Percentiles rank a stretch among this genome's conserved stretches.
Evolutionary conservation across 2,113 vertebrate genomes (phyloP).

Genomic region (Lonchura striata): DNA sequence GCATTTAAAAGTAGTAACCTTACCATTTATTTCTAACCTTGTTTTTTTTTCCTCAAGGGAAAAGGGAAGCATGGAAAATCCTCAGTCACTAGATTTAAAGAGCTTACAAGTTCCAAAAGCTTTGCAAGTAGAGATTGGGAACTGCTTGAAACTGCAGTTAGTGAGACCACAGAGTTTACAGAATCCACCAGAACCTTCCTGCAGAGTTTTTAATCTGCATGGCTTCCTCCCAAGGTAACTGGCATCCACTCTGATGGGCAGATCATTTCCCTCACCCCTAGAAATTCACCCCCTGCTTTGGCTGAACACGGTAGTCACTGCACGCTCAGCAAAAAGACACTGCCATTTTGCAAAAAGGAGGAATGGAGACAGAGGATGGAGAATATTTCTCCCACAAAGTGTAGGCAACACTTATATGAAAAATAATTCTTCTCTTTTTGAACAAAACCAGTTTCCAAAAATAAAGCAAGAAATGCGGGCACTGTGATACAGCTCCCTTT

Average conservation of each 20-base stretch:
- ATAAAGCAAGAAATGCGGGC: neutral
- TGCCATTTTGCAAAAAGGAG: neutral
- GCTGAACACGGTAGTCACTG: fast-evolving
- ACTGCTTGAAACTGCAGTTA: neutral
- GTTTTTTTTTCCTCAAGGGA: neutral
- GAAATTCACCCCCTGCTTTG: neutral
- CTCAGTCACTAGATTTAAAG: constrained; percentile 27
- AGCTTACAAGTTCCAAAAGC: constrained; percentile 32
- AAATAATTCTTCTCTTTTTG: neutral
- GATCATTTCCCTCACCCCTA: neutral
- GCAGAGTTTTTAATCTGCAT: neutral
- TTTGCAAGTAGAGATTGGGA: constrained; percentile 11
- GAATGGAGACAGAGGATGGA: neutral
- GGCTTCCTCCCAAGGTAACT: neutral
- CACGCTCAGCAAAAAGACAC: neutral
- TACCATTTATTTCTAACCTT: neutral
- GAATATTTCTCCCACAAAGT: neutral
- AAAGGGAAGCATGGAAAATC: constrained; percentile 23
- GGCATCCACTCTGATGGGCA: neutral
- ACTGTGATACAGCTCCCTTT: neutral
- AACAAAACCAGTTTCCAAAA: neutral
- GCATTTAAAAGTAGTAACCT: neutral
- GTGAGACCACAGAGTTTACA: neutral
- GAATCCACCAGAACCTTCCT: constrained; percentile 16
- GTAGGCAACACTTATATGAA: neutral